These are phyloP conservation scores for Trichogramma dendrolimi DNA, from an alignment of 2,888 invertebrate genomes.

Conservation along the genomic window DNA sequence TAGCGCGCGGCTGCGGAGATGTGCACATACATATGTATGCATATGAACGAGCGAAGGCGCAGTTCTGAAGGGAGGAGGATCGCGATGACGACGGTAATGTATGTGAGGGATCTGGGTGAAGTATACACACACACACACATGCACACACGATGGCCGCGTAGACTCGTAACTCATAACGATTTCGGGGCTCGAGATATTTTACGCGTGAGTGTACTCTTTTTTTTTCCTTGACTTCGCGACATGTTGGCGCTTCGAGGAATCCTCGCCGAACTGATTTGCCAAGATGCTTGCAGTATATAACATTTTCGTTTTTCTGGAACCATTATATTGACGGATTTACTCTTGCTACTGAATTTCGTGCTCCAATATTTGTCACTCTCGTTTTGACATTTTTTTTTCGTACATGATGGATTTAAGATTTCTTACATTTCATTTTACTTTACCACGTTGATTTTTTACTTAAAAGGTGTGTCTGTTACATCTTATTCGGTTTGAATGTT, in stretches of 20 bases:
- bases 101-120: constrained; percentile 44
- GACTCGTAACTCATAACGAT: constrained; percentile 46
- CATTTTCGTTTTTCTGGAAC: not conserved
- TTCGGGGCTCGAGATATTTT: constrained; percentile 1
- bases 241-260: constrained; percentile 31
- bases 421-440: no score
- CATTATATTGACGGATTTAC: not conserved
- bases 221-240: constrained; percentile 21
- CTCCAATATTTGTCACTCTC: no score
- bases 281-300: no score
- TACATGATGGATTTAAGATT: no score
- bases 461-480: no score
- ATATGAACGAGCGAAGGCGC: constrained; percentile 27
- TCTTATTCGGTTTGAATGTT: no score
- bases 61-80: no score
- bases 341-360: no score
- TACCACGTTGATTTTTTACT: no score
- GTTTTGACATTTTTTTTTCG: no score
- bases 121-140: constrained; percentile 35
- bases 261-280: constrained; percentile 15
- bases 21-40: no score
- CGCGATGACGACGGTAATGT: no score
- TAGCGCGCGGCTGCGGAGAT: constrained; percentile 6
- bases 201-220: constrained; percentile 29
- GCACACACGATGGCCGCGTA: constrained; percentile 40